Evolutionary conservation across 1,140 invertebrate genomes (phyloP).

Genomic region (Drosophila bipectinata): DNA sequence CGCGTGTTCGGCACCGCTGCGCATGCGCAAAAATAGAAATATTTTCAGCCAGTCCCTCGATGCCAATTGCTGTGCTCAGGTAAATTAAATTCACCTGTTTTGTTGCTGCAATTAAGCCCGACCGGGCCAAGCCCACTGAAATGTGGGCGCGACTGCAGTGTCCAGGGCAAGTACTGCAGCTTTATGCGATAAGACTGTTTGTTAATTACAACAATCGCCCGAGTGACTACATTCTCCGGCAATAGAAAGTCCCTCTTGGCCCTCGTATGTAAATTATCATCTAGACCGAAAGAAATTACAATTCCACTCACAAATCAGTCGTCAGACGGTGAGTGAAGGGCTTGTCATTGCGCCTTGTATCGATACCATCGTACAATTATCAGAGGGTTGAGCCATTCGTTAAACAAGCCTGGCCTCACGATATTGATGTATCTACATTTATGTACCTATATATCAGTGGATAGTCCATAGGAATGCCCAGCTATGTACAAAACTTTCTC

Average conservation of each 20-base stretch:
- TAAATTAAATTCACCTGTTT: conserved; percentile 58
- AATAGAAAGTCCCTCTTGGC: conserved; percentile 58
- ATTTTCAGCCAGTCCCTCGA: background rate
- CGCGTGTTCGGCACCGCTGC: conserved; percentile 50
- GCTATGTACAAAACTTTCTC: conserved; percentile 30
- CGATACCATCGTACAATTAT: background rate
- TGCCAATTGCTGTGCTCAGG: conserved; percentile 1
- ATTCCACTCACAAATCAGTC: conserved; percentile 48
- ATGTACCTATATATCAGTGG: conserved; percentile 1
- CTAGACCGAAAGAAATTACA: conserved; percentile 59
- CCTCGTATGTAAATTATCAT: conserved; percentile 41
- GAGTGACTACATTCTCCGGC: conserved; percentile 36
- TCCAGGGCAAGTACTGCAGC: conserved; percentile 48
- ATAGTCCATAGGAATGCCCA: background rate
- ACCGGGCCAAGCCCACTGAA: conserved; percentile 17
- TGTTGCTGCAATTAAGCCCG: conserved; percentile 46
- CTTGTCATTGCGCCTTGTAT: conserved; percentile 39
- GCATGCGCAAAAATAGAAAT: conserved; percentile 35
- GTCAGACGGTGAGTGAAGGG: conserved; percentile 57
- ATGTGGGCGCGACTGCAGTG: conserved; percentile 22
- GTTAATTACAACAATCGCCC: conserved; percentile 56
- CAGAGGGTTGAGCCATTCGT: conserved; percentile 26
- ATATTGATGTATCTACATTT: conserved; percentile 17
- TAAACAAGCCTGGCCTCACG: conserved; percentile 13
- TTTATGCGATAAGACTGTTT: conserved; percentile 62